Evolutionary conservation across 2,113 vertebrate genomes (phyloP).

Genomic region (Coptodon bakossiorum): DNA sequence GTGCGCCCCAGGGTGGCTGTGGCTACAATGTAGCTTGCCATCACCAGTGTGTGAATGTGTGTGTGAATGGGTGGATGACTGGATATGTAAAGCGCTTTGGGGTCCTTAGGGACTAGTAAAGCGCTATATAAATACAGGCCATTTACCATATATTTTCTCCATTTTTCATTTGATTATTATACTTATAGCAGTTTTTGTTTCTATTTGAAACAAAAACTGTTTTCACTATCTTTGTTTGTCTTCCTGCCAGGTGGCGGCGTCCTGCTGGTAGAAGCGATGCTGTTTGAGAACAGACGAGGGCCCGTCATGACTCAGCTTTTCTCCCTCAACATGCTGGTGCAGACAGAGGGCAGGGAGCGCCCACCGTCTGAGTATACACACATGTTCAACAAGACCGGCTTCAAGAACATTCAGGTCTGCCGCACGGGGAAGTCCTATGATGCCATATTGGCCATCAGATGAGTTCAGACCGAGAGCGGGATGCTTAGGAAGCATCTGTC

Average conservation of each 20-base stretch:
- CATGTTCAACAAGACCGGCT: constrained; percentile 57
- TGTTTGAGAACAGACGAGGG: constrained; percentile 68
- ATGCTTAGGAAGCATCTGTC: not conserved
- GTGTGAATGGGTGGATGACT: no score
- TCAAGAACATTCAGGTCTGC: constrained; percentile 61
- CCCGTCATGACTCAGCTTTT: constrained; percentile 67
- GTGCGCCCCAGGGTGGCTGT: no score
- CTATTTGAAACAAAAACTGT: not conserved
- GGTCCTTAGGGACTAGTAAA: no score
- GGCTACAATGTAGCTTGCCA: no score
- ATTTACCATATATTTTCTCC: not conserved
- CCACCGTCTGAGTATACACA: constrained; percentile 55
- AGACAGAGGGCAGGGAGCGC: constrained; percentile 65
- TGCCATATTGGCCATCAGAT: constrained; percentile 68
- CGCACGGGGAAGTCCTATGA: constrained; percentile 72
- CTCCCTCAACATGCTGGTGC: constrained; percentile 76
- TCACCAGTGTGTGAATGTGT: no score
- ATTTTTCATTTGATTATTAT: not conserved
- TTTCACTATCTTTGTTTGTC: accelerated
- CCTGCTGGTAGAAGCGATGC: constrained; percentile 68
- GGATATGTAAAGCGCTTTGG: no score
- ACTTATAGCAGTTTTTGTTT: not conserved
- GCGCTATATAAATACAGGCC: no score
- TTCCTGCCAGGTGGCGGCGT: constrained; percentile 61
- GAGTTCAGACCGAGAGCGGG: not conserved